phyloP scores from a whole-genome alignment of 2,113 vertebrate species.

The Sula dactylatra region DNA sequence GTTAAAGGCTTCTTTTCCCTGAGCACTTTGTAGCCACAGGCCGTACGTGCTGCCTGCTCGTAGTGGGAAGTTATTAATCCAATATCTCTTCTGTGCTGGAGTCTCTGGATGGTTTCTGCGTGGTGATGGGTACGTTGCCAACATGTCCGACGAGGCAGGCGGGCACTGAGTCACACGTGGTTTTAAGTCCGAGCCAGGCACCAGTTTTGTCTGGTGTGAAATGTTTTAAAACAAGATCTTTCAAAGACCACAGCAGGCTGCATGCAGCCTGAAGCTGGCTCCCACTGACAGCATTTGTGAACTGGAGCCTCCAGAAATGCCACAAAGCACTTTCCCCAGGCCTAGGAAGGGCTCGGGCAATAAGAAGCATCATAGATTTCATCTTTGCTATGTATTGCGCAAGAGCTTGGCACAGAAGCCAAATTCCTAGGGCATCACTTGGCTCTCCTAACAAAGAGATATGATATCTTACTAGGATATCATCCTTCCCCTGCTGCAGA shows the following conservation, averaged over 20 bases:
- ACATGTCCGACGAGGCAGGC: accelerated
- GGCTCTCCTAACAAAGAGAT: background rate
- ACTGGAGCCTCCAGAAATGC: background rate
- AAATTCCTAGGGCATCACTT: background rate
- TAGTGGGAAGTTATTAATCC: background rate
- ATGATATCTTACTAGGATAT: background rate
- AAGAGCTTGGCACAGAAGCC: background rate
- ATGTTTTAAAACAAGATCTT: background rate
- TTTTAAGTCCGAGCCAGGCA: background rate
- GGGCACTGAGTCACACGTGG: accelerated
- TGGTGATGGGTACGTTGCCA: accelerated
- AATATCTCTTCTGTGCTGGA: background rate
- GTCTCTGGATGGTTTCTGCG: background rate
- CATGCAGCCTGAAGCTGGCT: background rate
- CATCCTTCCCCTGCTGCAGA: background rate
- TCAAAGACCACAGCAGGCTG: background rate
- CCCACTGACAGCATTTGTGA: background rate
- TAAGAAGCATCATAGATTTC: background rate
- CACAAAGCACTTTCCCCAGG: background rate
- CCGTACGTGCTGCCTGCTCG: background rate
- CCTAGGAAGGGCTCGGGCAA: background rate
- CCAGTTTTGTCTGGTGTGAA: background rate
- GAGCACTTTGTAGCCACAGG: background rate
- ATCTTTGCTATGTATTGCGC: background rate
- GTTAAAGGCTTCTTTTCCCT: background rate